phyloP scores from a whole-genome alignment of 1,140 invertebrate genomes.

The Hyles euphorbiae region DNA sequence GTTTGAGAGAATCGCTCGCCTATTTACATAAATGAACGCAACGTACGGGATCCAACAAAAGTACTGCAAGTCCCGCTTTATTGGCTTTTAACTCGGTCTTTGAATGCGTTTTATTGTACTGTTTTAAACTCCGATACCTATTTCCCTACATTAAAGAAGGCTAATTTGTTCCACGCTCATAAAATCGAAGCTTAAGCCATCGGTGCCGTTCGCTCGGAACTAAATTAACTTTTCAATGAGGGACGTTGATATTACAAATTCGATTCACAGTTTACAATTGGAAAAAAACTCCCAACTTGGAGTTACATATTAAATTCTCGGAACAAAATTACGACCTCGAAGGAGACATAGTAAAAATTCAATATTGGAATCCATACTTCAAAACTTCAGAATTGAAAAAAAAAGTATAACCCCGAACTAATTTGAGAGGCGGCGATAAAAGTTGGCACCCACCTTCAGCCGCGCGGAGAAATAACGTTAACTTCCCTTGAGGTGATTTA shows the following conservation, averaged over 20 bases:
- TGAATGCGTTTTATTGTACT: no score
- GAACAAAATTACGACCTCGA: conserved; percentile 18
- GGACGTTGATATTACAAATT: not conserved
- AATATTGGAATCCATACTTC: conserved; percentile 67
- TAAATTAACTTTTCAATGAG: no score
- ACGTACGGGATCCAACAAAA: conserved; percentile 5
- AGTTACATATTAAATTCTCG: conserved; percentile 32
- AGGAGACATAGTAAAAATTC: conserved; percentile 55
- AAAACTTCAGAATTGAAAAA: conserved; percentile 52
- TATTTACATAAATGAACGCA: conserved; percentile 35
- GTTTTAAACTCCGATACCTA: no score
- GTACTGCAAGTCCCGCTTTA: conserved; percentile 16
- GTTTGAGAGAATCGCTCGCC: conserved; percentile 23
- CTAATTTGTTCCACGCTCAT: no score
- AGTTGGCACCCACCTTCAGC: conserved; percentile 48
- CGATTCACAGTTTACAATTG: conserved; percentile 1
- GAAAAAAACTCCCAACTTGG: conserved; percentile 16
- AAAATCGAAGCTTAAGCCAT: no score
- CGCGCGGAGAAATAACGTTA: conserved; percentile 48
- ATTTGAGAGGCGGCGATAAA: conserved; percentile 59
- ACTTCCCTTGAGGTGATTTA: conserved; percentile 63
- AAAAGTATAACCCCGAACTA: conserved; percentile 40
- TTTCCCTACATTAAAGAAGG: no score
- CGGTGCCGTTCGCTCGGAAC: no score
- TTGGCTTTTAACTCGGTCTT: conserved; percentile 20